Evolutionary conservation across 2,888 invertebrate species (phyloP), one percentile per base, ranked within the genome.

Genomic region (Netelia fuscicornis): DNA sequence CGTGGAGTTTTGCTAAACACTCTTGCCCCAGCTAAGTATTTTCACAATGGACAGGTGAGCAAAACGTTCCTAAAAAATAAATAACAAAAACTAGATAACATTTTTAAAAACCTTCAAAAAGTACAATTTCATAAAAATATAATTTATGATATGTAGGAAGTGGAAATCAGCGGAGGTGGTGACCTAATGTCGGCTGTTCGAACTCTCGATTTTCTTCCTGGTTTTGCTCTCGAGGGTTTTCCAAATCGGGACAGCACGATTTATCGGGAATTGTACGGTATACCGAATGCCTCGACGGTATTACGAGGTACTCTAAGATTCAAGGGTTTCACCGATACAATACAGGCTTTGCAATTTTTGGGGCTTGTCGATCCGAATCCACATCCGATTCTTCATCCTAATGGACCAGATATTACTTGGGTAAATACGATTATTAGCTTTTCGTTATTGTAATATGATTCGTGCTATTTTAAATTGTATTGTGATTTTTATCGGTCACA

Each of bases 361-460:
- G 99, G 99, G 0, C 95, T 99, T 0, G 96, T 99, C 68, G 98
- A 98, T 92, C 96, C 97, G 0, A 97, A 97, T 89, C 96, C 97
- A 1, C 97, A 98, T 94, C 97, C 99, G 0, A 96, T 96, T 89
- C 95, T 99, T n/a, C 99, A 99, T 93, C 97, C 97, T 0, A 97
- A 97, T 91, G 99, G 99, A 62, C 99, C 99, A 0, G 98, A 98
- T 86, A 96, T 99, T 44, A 98, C 99, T 10, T 99, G 99, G 99
- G 97, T 98, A 94, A 92, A 37, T 37, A 37, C 37, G 0, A 37
- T 37, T 37, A 37, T 6, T 6, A 6, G 37, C 6, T 5, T 6
- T 37, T 37, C 37, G 6, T 37, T 37, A 37, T 37, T 11, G n/a
- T 6, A 48, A 20, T 5, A 42, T 11, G 2, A n/a, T 65, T 44